These are phyloP conservation scores for Ganaspis brasiliensis DNA, from an alignment of 2,888 invertebrate genomes.

Conservation along the genomic window DNA sequence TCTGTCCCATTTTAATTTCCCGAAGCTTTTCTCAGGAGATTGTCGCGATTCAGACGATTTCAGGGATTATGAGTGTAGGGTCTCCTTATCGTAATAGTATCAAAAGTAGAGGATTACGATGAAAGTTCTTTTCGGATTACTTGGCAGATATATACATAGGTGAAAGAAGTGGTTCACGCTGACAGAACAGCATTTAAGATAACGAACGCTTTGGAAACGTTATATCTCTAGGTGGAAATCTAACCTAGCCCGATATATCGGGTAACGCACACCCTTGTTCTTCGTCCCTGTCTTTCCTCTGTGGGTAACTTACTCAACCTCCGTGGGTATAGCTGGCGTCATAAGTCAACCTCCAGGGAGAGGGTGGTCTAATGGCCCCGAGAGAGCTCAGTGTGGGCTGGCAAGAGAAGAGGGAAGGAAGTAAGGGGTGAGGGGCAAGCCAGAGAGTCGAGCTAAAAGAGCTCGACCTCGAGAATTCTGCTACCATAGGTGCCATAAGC, in stretches of 20 bases:
- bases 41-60: too few relatives aligned
- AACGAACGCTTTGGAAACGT: slow-evolving; percentile 52
- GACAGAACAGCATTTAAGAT: slow-evolving; percentile 55
- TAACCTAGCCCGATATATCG: slow-evolving; percentile 47
- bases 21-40: not conserved
- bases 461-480: slow-evolving; percentile 56
- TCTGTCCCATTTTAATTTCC: not conserved
- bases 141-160: slow-evolving; percentile 27
- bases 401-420: slow-evolving; percentile 53
- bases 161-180: slow-evolving; percentile 45
- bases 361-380: slow-evolving; percentile 71
- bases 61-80: not conserved
- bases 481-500: slow-evolving; percentile 56
- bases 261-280: slow-evolving; percentile 55
- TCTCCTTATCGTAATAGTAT: slow-evolving; percentile 28
- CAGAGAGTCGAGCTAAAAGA: slow-evolving; percentile 53
- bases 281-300: slow-evolving; percentile 54
- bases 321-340: slow-evolving; percentile 64
- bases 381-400: slow-evolving; percentile 61
- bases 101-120: slow-evolving; percentile 38
- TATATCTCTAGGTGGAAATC: slow-evolving; percentile 52
- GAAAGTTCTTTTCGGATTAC: slow-evolving; percentile 42
- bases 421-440: slow-evolving; percentile 56
- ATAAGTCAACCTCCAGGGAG: slow-evolving; percentile 73
- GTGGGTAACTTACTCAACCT: slow-evolving; percentile 69